Base-by-base conservation (phyloP, 1,140 invertebrate genomes). In the Homalodisca vitripennis region DNA sequence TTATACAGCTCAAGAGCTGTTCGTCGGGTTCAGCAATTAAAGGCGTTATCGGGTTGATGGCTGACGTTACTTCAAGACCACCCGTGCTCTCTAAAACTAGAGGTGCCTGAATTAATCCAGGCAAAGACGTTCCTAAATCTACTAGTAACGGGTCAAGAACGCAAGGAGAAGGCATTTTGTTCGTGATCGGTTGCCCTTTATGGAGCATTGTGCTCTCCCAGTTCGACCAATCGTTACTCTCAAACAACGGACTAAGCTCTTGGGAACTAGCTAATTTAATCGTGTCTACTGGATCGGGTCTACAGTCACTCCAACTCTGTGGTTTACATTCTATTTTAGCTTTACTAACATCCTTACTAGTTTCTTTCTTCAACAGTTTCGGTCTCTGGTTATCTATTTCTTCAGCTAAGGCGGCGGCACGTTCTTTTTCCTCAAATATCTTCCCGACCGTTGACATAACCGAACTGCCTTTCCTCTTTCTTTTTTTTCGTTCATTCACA, bases 341-440 rank as follows among this genome's bases (percentile, higher is more conserved):
- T 64, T 64, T 64, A 34, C 30, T 64, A 22, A 24, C 20, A 32
- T 34, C 32, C 22, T 60, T 60, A 14, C 10, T 24, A 30, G 22
- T 57, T 24, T 53, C 66, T 24, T 46, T 32, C 32, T 68, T 68
- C 29, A 68, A 14, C n/a, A 51, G 17, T 32, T 70, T 77, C 79
- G 68, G 69, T 77, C 79, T 80, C 78, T 78, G 78, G 78, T 75
- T 72, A 76, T 30, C 66, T 20, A 67, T 64, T 41, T 71, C 71
- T 69, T 82, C 77, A 47, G 89, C 88, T 70, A 88, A 85, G 26
- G 85, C 84, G 0, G 79, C 83, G 24, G 85, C 82, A 66, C 80
- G 84, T 75, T 91, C 89, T 75, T 91, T 91, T 29, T 88, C 88
- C 80, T 92, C 89, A 77, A 92, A 92, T 68, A 91, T 87, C 78